phyloP scores from a whole-genome alignment of 2,888 invertebrate species.

The Metellina segmentata region DNA sequence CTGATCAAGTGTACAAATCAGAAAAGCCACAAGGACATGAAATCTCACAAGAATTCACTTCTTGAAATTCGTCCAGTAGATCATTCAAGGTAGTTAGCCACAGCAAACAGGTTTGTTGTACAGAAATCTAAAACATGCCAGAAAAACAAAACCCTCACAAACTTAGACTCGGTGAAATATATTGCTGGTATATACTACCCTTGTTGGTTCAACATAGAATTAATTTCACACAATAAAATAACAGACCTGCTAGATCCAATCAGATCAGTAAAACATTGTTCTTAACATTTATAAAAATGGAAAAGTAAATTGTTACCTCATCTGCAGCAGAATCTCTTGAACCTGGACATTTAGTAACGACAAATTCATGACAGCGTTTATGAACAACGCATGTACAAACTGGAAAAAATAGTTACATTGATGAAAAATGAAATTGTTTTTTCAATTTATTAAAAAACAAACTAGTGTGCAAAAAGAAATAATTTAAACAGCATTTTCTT shows the following conservation, averaged over 20 bases:
- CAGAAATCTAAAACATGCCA: too few species aligned
- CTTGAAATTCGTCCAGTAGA: too few species aligned
- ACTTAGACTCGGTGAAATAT: too few species aligned
- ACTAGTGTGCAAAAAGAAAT: not conserved
- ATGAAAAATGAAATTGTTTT: not conserved
- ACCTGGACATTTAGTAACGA: slow-evolving; percentile 99
- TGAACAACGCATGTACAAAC: slow-evolving; percentile 99
- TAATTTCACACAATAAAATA: not conserved
- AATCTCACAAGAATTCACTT: too few species aligned
- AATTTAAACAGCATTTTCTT: slow-evolving; percentile 80
- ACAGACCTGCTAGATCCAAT: not conserved
- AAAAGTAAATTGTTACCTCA: slow-evolving; percentile 80
- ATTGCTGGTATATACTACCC: too few species aligned
- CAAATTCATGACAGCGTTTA: slow-evolving; percentile 97
- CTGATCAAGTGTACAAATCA: too few species aligned
- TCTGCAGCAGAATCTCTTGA: slow-evolving; percentile 87
- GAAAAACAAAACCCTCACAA: too few species aligned
- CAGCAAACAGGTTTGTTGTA: too few species aligned
- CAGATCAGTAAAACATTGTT: too few species aligned
- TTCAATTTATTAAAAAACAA: not conserved
- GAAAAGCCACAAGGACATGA: too few species aligned
- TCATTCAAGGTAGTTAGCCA: too few species aligned
- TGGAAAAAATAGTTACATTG: slow-evolving; percentile 81
- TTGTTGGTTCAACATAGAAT: not conserved
- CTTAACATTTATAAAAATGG: too few species aligned